Evolutionary conservation across 2,888 invertebrate species (phyloP).

Genomic region (Hypolimnas misippus): DNA sequence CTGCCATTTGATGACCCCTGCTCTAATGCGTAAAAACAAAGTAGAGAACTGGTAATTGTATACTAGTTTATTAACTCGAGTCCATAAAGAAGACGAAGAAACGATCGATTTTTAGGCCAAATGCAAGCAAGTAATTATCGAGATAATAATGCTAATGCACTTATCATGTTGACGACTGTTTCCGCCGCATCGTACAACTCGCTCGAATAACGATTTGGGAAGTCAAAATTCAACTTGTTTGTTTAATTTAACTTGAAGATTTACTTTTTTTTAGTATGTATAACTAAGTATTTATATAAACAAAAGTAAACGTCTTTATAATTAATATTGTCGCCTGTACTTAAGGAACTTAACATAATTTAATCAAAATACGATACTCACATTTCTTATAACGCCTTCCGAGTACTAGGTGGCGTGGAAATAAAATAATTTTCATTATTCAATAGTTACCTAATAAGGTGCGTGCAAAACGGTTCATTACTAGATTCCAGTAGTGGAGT

Average conservation of each 20-base stretch:
- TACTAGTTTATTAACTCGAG: slow-evolving; percentile 53
- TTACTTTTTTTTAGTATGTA: slow-evolving; percentile 5
- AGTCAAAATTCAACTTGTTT: slow-evolving; percentile 28
- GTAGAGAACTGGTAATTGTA: slow-evolving; percentile 56
- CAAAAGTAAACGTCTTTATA: no score
- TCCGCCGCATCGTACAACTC: slow-evolving; percentile 61
- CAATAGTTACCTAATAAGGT: slow-evolving; percentile 52
- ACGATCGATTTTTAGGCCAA: slow-evolving; percentile 64
- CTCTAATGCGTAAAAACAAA: slow-evolving; percentile 45
- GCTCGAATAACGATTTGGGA: slow-evolving; percentile 60
- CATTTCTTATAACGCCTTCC: slow-evolving; percentile 42
- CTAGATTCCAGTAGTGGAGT: slow-evolving; percentile 38
- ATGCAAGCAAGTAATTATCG: slow-evolving; percentile 82
- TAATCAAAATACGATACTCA: slow-evolving; percentile 39
- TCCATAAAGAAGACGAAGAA: slow-evolving; percentile 72
- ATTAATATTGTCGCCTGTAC: no score
- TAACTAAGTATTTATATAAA: no score
- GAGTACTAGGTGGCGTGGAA: slow-evolving; percentile 57
- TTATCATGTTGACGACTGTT: slow-evolving; percentile 81
- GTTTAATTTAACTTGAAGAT: slow-evolving; percentile 11
- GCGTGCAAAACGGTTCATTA: slow-evolving; percentile 50
- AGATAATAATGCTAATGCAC: slow-evolving; percentile 84
- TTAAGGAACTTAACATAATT: slow-evolving; percentile 6
- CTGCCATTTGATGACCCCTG: no score
- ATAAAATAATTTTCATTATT: slow-evolving; percentile 54